Base-by-base conservation (phyloP, 2,797 vertebrate species). In the Ctenopoma kingsleyae region DNA sequence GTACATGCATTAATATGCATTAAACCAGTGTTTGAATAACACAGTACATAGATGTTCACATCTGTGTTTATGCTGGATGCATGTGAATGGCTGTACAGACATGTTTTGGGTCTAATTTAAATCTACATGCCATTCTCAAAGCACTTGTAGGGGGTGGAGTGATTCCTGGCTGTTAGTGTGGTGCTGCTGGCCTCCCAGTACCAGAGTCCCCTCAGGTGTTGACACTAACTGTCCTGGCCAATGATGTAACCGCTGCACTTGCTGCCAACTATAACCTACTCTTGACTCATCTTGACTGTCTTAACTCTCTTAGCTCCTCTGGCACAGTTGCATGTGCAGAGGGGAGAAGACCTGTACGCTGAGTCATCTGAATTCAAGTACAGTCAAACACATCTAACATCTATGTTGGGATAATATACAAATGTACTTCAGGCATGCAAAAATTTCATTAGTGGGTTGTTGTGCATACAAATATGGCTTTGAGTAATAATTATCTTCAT, bases 191-290 rank as follows among this genome's bases (percentile, higher is more conserved):
- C 68, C 56, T 56, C 1, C 43, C 43, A 5, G 32, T 49, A 66
- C 55, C 74, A 65, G 56, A 15, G 58, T 65, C 58, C 69, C 74
- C 66, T 67, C 70, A 76, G 68, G 62, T 76, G 72, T 68, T 58
- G 67, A 58, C 65, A 49, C 36, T 58, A 44, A 40, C 19, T 63
- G 52, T 70, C 74, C 49, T 47, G 63, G 61, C 60, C 15, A 8
- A 47, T 84, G 71, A 83, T 75, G 76, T 71, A 88, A 86, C 66
- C 54, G 10, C 50, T 7, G n/a, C 19, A 7, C 62, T 48, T 3
- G 55, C 61, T 80, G 67, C 72, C 74, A 80, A 74, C 52, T 56
- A 47, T 54, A 66, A 82, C 68, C 58, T 60, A 38, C 65, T 41
- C 57, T 60, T 20, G 12, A 76, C 76, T 71, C 68, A 35, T 58